Conservation (phyloP, 2,888 invertebrate genomes). For the Amorpha juglandis region DNA sequence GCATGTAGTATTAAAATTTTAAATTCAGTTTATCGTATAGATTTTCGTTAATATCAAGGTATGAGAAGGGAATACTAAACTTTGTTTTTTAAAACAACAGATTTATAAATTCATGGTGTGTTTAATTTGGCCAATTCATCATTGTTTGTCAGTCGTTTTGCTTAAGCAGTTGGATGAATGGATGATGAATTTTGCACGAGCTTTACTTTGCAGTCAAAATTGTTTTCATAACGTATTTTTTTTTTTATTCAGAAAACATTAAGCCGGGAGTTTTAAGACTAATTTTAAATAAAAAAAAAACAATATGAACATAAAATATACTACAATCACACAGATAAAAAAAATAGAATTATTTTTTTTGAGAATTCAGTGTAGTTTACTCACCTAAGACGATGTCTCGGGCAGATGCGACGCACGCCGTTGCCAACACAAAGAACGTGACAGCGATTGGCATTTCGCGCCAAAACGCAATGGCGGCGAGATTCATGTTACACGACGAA, state of each 20-base stretch:
- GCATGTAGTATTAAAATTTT: conserved; percentile 53
- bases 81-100: conserved; percentile 47
- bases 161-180: conserved; percentile 29
- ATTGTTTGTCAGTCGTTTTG: conserved; percentile 44
- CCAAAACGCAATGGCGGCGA: conserved; percentile 70
- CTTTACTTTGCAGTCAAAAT: too few relatives aligned
- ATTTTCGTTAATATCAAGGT: conserved; percentile 71
- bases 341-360: too few relatives aligned
- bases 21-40: conserved; percentile 58
- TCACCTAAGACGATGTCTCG: conserved; percentile 75
- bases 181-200: neutral
- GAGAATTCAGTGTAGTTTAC: conserved; percentile 38
- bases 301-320: too few relatives aligned
- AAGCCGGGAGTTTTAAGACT: too few relatives aligned
- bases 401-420: conserved; percentile 63
- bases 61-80: conserved; percentile 66
- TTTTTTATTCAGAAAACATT: too few relatives aligned
- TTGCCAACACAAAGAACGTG: conserved; percentile 59
- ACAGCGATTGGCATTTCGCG: conserved; percentile 74
- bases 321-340: too few relatives aligned
- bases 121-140: conserved; percentile 36
- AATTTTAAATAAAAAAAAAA: too few relatives aligned
- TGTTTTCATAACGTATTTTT: too few relatives aligned
- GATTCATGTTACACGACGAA: conserved; percentile 70
- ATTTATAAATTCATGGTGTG: conserved; percentile 46